phyloP scores from a whole-genome alignment of 2,113 vertebrate genomes.

The Lycaon pictus region DNA sequence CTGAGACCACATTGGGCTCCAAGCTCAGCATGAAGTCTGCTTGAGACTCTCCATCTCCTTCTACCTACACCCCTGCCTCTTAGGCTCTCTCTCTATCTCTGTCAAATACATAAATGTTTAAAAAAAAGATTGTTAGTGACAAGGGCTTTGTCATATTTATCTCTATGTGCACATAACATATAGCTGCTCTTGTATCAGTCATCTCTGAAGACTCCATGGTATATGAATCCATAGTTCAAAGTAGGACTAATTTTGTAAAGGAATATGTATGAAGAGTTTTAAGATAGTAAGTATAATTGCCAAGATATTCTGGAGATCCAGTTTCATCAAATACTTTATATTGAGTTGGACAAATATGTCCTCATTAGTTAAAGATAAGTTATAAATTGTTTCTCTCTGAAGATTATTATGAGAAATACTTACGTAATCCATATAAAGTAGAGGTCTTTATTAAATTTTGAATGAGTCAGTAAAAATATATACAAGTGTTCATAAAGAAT shows the following conservation, averaged over 20 bases:
- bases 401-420: neutral
- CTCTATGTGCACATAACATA: neutral
- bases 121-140: neutral
- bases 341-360: neutral
- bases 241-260: neutral
- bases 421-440: neutral
- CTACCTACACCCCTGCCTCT: too few relatives aligned
- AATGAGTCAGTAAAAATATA: neutral
- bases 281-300: neutral
- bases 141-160: neutral
- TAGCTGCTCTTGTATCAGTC: neutral
- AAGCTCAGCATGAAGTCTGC: neutral
- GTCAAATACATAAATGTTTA: neutral
- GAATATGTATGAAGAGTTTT: neutral
- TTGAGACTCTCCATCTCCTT: neutral
- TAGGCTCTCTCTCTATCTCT: neutral
- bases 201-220: neutral
- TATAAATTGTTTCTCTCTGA: neutral
- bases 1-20: neutral
- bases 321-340: neutral
- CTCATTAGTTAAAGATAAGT: neutral
- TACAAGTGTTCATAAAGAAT: neutral
- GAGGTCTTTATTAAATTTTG: neutral
- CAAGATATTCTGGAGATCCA: neutral
- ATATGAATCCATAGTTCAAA: neutral